Evolutionary conservation across 1,140 invertebrate genomes (phyloP).

Genomic region (Trypoxylus dichotomus): DNA sequence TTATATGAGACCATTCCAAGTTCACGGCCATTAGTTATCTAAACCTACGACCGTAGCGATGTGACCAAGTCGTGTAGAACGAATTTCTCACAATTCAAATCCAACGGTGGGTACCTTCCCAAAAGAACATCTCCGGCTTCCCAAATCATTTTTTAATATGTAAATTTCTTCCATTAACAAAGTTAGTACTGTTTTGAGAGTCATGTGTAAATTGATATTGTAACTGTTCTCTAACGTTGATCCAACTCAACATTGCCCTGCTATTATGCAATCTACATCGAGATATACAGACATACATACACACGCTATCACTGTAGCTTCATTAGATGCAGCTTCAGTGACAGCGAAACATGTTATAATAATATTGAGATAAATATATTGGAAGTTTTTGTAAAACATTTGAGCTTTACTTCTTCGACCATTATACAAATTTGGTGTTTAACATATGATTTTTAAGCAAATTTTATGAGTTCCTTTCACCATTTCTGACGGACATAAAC

Average conservation of each 20-base stretch:
- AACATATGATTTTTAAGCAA: too few species aligned
- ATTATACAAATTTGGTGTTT: too few species aligned
- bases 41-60: neutral
- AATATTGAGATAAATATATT: too few species aligned
- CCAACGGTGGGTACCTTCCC: neutral
- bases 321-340: too few species aligned
- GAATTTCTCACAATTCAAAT: neutral
- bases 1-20: neutral
- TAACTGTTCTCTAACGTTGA: neutral
- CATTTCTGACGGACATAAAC: too few species aligned
- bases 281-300: neutral
- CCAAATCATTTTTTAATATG: neutral
- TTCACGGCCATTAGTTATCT: neutral
- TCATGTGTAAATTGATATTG: neutral
- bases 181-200: neutral
- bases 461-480: too few species aligned
- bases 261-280: neutral
- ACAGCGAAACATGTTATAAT: too few species aligned
- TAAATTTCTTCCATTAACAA: slow-evolving; percentile 3
- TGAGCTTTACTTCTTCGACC: too few species aligned
- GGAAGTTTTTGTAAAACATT: too few species aligned
- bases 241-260: neutral
- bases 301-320: too few species aligned
- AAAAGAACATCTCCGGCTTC: neutral
- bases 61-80: neutral